These are phyloP conservation scores for Drosophila koepferae DNA, from an alignment of 2,888 invertebrate species.

Conservation along the genomic window DNA sequence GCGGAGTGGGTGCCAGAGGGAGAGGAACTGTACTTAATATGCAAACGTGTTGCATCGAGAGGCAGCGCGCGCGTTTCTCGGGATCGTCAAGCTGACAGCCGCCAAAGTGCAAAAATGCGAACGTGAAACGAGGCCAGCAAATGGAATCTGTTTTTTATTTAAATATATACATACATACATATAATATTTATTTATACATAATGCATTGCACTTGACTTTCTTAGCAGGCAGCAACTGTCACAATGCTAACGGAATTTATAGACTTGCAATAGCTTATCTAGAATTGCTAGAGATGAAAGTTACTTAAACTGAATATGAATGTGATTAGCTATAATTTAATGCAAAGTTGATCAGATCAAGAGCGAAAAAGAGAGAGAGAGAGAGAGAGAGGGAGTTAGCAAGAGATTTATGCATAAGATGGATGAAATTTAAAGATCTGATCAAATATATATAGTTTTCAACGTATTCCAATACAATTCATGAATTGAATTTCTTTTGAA, in stretches of 20 bases:
- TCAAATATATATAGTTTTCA: too few relatives aligned
- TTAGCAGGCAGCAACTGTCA: background rate
- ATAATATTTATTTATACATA: background rate
- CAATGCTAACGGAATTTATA: slow-evolving; percentile 9
- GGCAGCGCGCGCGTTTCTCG: slow-evolving; percentile 43
- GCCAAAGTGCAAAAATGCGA: slow-evolving; percentile 73
- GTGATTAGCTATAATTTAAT: background rate
- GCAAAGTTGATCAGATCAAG: background rate
- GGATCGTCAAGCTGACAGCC: slow-evolving; percentile 59
- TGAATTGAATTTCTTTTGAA: background rate
- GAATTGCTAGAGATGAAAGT: background rate
- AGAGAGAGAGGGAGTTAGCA: too few relatives aligned
- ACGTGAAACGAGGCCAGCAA: slow-evolving; percentile 62
- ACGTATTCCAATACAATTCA: too few relatives aligned
- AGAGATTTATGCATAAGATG: too few relatives aligned
- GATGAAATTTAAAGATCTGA: too few relatives aligned
- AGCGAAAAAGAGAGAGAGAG: too few relatives aligned
- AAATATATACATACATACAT: background rate
- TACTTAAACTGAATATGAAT: background rate
- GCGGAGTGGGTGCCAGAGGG: background rate
- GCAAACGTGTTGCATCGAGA: slow-evolving; percentile 70
- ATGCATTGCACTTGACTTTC: slow-evolving; percentile 5
- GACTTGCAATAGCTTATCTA: background rate
- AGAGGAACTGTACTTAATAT: slow-evolving; percentile 62
- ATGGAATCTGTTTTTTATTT: slow-evolving; percentile 33